Conservation (phyloP, 2,888 invertebrate genomes). For the Coecobrya sp. region DNA sequence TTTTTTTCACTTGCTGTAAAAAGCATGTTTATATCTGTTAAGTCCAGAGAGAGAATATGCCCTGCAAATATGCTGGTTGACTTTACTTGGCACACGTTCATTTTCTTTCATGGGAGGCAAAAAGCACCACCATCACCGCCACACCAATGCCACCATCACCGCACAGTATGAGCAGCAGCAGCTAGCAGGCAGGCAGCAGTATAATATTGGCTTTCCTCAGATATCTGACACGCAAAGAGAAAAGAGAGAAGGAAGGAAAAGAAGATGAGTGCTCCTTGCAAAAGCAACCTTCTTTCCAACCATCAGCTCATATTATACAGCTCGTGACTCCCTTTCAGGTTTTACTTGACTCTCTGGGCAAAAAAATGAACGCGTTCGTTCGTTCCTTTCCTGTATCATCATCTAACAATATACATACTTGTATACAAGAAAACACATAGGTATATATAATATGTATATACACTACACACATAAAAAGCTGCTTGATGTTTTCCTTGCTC, state of each 20-base stretch:
- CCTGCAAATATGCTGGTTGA: conserved; percentile 69
- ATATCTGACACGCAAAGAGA: conserved; percentile 77
- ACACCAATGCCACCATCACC: conserved; percentile 49
- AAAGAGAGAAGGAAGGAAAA: conserved; percentile 65
- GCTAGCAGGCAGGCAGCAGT: conserved; percentile 1
- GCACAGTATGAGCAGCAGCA: conserved; percentile 21
- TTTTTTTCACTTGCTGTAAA: background rate
- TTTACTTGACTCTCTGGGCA: conserved; percentile 66
- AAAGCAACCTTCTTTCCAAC: conserved; percentile 67
- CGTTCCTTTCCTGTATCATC: conserved; percentile 51
- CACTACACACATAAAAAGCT: conserved; percentile 29
- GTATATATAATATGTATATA: conserved; percentile 2
- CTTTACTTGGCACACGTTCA: conserved; percentile 76
- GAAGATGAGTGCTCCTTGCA: conserved; percentile 57
- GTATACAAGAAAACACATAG: no score
- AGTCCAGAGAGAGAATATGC: background rate
- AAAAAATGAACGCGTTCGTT: conserved; percentile 62
- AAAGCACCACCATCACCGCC: conserved; percentile 47
- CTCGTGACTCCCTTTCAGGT: conserved; percentile 74
- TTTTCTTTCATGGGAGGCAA: conserved; percentile 63
- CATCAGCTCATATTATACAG: conserved; percentile 77
- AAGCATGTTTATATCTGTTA: conserved; percentile 2
- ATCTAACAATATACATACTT: background rate
- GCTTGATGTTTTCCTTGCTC: conserved; percentile 57
- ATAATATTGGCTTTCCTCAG: conserved; percentile 77